phyloP scores from a whole-genome alignment of 2,888 invertebrate species.

The Elaeidobius kamerunicus region DNA sequence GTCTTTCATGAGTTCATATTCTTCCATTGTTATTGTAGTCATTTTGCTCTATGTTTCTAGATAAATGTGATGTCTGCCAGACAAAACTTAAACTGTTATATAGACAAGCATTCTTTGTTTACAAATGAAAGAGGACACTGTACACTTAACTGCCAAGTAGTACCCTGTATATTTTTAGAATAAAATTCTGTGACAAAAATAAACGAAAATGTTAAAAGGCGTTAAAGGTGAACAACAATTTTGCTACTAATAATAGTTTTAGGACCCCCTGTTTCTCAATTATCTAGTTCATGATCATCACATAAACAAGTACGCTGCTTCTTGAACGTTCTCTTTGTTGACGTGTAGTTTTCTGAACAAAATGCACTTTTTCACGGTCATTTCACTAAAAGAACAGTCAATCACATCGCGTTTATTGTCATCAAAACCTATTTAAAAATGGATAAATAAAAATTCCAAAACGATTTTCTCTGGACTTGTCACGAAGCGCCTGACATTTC shows the following conservation, averaged over 20 bases:
- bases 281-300: conserved; percentile 9
- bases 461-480: conserved; percentile 3
- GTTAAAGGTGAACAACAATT: conserved; percentile 3
- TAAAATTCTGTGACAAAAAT: conserved; percentile 14
- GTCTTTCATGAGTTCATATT: conserved; percentile 77
- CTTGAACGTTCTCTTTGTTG: conserved; percentile 14
- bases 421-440: conserved; percentile 1
- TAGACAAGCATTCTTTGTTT: conserved; percentile 11
- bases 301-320: conserved; percentile 11
- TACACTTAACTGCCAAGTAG: conserved; percentile 2
- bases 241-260: conserved; percentile 16
- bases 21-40: conserved; percentile 64
- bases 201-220: conserved; percentile 6
- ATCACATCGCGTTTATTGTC: conserved; percentile 1
- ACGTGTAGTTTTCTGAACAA: conserved; percentile 15
- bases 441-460: background rate
- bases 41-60: conserved; percentile 27
- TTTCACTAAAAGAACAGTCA: conserved; percentile 9
- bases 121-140: background rate
- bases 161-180: conserved; percentile 18
- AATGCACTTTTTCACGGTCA: background rate
- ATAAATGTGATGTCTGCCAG: background rate
- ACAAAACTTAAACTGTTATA: no score
- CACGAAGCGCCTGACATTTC: conserved; percentile 12
- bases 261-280: conserved; percentile 12